Conservation (phyloP, 1,140 invertebrate species). For the Oryctes rhinoceros region DNA sequence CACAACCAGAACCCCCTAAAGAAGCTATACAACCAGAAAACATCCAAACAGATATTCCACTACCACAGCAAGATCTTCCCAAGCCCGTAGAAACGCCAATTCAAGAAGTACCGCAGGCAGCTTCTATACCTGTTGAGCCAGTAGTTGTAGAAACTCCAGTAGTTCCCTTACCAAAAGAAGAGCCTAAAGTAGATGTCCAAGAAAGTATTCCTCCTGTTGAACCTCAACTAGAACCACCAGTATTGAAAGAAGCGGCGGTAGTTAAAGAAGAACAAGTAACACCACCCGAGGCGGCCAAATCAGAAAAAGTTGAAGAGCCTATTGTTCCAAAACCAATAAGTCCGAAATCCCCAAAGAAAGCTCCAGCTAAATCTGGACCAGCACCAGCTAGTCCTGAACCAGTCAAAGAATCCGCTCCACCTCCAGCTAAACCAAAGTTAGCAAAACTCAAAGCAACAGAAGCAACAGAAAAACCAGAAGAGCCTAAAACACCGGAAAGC, state of each 20-base stretch:
- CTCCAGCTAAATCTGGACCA: neutral
- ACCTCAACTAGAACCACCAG: neutral
- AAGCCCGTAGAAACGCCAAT: neutral
- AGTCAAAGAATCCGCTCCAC: conserved; percentile 5
- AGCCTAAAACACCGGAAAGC: neutral
- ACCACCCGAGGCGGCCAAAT: neutral
- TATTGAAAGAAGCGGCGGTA: neutral
- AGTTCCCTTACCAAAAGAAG: neutral
- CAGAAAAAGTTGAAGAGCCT: neutral
- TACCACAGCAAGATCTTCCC: conserved; percentile 40
- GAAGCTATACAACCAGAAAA: neutral
- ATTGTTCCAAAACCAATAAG: neutral
- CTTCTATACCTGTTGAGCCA: conserved; percentile 41
- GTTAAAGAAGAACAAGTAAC: neutral
- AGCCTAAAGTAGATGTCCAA: conserved; percentile 15
- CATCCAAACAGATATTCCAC: neutral
- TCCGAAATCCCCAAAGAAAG: neutral
- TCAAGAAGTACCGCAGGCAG: conserved; percentile 44
- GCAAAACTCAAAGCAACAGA: neutral
- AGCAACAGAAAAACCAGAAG: neutral
- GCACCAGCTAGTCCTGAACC: conserved; percentile 18
- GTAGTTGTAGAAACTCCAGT: neutral
- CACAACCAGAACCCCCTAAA: neutral
- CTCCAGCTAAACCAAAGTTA: neutral
- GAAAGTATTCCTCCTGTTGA: neutral